phyloP scores from a whole-genome alignment of 2,888 invertebrate genomes.

The Diploptera punctata region DNA sequence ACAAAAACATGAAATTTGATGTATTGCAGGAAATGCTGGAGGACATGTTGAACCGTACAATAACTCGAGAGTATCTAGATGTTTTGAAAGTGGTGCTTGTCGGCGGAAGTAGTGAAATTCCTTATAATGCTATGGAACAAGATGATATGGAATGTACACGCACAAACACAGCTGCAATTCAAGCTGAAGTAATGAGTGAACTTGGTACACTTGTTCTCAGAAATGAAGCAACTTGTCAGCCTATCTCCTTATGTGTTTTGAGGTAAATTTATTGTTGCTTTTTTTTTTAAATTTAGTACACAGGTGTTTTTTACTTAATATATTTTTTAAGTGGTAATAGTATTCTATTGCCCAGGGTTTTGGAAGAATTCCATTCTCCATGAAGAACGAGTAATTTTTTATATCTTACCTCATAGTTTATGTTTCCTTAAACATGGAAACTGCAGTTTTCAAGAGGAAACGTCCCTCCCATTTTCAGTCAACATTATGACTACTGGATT shows the following conservation, averaged over 20 bases:
- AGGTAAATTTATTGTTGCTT: constrained; percentile 57
- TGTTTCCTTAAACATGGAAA: too few relatives aligned
- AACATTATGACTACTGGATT: too few relatives aligned
- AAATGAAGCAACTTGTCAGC: constrained; percentile 68
- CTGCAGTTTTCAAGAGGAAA: too few relatives aligned
- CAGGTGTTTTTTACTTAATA: too few relatives aligned
- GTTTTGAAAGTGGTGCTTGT: constrained; percentile 79
- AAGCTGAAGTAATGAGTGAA: constrained; percentile 80
- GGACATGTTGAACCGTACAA: constrained; percentile 82
- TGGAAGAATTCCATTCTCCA: too few relatives aligned
- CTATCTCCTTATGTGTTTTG: constrained; percentile 67
- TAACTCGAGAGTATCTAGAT: constrained; percentile 89
- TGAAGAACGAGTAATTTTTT: too few relatives aligned
- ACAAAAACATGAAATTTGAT: too few relatives aligned
- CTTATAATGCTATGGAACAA: constrained; percentile 66
- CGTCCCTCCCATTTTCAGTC: too few relatives aligned
- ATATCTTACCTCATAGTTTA: too few relatives aligned
- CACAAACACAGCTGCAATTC: constrained; percentile 35
- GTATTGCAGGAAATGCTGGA: constrained; percentile 72
- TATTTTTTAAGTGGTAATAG: too few relatives aligned
- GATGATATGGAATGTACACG: constrained; percentile 62
- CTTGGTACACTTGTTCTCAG: constrained; percentile 77
- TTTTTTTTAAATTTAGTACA: too few relatives aligned
- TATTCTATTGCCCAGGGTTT: too few relatives aligned
- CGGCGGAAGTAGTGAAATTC: constrained; percentile 63